A percentile compares a stretch with the other conserved stretches of the same genome.
Conservation (phyloP, 2,113 vertebrate genomes). For the Tamias sibiricus region DNA sequence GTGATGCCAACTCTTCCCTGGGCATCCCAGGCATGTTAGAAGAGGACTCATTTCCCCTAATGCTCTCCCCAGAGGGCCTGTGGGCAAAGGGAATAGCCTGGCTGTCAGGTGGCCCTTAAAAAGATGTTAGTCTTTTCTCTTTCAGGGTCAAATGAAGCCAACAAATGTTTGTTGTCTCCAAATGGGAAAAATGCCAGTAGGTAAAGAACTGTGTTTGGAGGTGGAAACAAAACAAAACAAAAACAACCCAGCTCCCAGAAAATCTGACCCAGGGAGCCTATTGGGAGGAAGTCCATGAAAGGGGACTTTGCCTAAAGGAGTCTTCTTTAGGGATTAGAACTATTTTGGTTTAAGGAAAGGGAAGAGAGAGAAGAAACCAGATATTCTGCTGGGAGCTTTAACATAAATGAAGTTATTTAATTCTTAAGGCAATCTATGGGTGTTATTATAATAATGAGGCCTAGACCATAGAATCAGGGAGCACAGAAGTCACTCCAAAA, state of each 20-base stretch:
- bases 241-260: neutral
- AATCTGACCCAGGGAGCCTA: neutral
- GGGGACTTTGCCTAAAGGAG: neutral
- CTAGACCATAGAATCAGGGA: neutral
- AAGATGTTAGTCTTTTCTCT: conserved; percentile 49
- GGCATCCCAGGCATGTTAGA: conserved; percentile 2
- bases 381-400: neutral
- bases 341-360: conserved; percentile 20
- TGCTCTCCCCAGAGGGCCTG: neutral
- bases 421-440: neutral
- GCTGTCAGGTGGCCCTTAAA: neutral
- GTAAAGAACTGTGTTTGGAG: conserved; percentile 23
- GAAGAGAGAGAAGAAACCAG: neutral
- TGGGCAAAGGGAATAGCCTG: neutral
- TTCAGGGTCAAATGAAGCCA: conserved; percentile 33
- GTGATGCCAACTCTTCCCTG: neutral
- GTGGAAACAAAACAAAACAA: neutral
- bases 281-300: neutral
- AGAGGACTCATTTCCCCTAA: neutral
- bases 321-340: neutral
- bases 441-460: neutral
- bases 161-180: conserved; percentile 21
- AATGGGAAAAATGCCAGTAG: conserved; percentile 27
- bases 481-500: conserved; percentile 19
- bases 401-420: neutral